phyloP scores from a whole-genome alignment of 2,113 vertebrate species.

The Chroicocephalus ridibundus region DNA sequence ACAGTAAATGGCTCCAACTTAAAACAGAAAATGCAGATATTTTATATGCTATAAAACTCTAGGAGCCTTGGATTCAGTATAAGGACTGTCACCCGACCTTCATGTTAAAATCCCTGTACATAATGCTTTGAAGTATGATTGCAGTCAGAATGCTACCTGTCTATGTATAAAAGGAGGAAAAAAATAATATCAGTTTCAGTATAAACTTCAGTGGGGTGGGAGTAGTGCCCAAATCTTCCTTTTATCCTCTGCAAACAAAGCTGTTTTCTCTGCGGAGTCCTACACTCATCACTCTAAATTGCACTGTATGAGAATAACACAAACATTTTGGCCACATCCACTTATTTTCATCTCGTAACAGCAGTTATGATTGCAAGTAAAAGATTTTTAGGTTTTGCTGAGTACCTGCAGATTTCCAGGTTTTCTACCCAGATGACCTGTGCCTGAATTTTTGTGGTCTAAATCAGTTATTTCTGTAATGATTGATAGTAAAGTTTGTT shows the following conservation, averaged over 20 bases:
- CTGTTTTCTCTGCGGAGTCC: neutral
- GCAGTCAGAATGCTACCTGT: neutral
- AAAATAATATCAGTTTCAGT: neutral
- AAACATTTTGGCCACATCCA: neutral
- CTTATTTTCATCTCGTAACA: neutral
- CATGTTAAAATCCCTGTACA: neutral
- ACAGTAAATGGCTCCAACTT: slow-evolving; percentile 24
- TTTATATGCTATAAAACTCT: slow-evolving; percentile 43
- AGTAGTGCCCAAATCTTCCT: neutral
- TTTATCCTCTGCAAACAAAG: neutral
- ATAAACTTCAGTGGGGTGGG: neutral
- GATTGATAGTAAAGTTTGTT: neutral
- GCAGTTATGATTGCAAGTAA: neutral
- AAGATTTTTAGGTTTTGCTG: neutral
- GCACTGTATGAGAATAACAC: neutral
- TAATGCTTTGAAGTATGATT: slow-evolving; percentile 16
- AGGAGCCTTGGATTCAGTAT: slow-evolving; percentile 21
- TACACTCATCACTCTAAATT: neutral
- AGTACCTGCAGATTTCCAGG: neutral
- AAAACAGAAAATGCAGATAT: neutral
- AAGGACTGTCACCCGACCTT: neutral
- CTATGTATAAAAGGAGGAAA: neutral
- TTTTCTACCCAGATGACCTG: neutral
- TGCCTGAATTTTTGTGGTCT: neutral
- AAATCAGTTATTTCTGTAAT: neutral